phyloP scores from a whole-genome alignment of 2,113 vertebrate genomes.

The Cebus imitator region DNA sequence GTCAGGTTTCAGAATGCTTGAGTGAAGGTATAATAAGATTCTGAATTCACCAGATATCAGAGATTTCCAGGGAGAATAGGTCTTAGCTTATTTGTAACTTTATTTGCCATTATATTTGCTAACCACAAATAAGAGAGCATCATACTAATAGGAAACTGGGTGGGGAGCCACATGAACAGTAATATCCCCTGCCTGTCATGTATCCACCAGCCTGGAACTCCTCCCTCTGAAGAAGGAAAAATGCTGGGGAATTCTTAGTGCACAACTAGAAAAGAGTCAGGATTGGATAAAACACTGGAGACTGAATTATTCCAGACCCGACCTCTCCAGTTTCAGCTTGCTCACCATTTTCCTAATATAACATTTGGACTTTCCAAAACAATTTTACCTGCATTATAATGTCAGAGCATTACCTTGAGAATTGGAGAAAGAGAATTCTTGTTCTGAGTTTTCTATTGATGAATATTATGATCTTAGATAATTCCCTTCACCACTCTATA shows the following conservation, averaged over 20 bases:
- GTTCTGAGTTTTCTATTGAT: background rate
- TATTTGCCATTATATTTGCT: background rate
- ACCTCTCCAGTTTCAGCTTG: background rate
- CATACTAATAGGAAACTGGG: background rate
- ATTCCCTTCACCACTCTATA: background rate
- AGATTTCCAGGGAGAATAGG: background rate
- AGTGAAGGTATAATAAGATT: background rate
- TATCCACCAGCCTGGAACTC: background rate
- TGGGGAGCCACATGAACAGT: background rate
- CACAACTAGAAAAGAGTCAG: background rate
- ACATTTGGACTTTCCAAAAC: background rate
- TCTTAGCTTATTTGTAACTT: background rate
- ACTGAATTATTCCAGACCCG: background rate
- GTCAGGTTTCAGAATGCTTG: background rate
- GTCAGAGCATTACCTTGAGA: background rate
- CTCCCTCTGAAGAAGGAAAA: background rate
- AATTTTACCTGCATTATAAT: background rate
- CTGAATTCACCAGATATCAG: background rate
- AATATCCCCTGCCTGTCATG: accelerated
- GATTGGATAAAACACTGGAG: background rate
- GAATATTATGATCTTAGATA: background rate
- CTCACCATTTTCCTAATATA: background rate
- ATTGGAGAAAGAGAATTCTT: background rate
- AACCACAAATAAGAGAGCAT: background rate
- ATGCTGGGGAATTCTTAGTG: background rate